Evolutionary conservation across 2,113 vertebrate genomes (phyloP), one percentile per base, ranked within the genome.

Genomic region (Gorsachius goisagi): DNA sequence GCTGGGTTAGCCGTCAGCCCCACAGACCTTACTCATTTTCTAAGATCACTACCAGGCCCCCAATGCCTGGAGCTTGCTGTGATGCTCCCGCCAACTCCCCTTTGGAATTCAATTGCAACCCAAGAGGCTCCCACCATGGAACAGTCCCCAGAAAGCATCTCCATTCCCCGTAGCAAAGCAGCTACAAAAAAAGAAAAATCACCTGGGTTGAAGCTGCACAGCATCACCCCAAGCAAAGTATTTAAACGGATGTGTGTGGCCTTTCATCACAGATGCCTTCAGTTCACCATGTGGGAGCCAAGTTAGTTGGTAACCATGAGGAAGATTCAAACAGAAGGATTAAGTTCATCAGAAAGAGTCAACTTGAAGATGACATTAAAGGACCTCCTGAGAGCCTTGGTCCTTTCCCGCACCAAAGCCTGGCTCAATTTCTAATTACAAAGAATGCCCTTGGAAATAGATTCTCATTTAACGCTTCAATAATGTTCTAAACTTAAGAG

Each of bases 161-260:
- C 50, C 39, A 10, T 27, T 71, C 77, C 89, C 41, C 24, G 35
- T 4, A 33, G n/a, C 1, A 2, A 71, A 30, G 73, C 26, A 49
- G 56, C 39, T 47, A 19, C 6, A 28, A 35, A 27, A 60, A 23
- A 56, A 30, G 50, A 45, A 45, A 62, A 32, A 35, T 6, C 5
- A 33, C 9, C 49, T 30, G 26, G 18, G 56, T 15, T 26, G 41
- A 58, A 60, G 60, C 33, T n/a, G 27, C 28, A 20, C 44, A 50
- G 44, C 33, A n/a, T 19, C 33, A 8, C 17, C 32, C 12, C 4
- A 14, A 56, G n/a, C 0, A 0, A n/a, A 35, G n/a, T 2, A 63
- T 28, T 22, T 21, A 32, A 49, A 56, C 0, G 7, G 30, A 3
- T 35, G 30, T 28, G 45, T 26, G 44, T 26, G 52, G 52, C 37